phyloP scores from a whole-genome alignment of 2,888 invertebrate species.

The Morpho deidamia region DNA sequence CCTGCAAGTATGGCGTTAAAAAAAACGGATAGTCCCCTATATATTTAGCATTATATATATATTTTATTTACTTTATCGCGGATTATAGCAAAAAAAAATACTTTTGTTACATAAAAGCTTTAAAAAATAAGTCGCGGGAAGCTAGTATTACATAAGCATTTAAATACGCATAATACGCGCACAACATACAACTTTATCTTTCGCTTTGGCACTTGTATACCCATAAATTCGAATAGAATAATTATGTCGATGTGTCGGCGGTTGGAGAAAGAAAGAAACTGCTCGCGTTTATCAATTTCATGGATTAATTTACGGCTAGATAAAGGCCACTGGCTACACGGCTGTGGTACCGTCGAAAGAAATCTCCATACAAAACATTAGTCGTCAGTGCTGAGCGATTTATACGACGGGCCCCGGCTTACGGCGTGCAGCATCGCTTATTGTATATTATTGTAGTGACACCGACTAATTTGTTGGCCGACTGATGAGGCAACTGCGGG shows the following conservation, averaged over 20 bases:
- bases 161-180: too few relatives aligned
- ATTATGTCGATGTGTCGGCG: conserved; percentile 30
- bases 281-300: conserved; percentile 59
- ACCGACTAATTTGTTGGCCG: conserved; percentile 75
- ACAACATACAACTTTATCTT: neutral
- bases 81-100: too few relatives aligned
- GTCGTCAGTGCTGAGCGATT: conserved; percentile 70
- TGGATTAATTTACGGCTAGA: conserved; percentile 72
- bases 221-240: conserved; percentile 28
- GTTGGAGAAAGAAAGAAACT: conserved; percentile 29
- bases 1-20: too few relatives aligned
- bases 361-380: conserved; percentile 79
- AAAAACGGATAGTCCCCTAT: too few relatives aligned
- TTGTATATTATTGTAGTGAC: conserved; percentile 78
- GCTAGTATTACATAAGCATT: too few relatives aligned
- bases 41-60: too few relatives aligned
- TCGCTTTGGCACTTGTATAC: conserved; percentile 7
- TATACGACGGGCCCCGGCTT: conserved; percentile 64
- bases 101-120: too few relatives aligned
- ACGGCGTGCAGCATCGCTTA: conserved; percentile 58
- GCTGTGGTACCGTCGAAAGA: conserved; percentile 68
- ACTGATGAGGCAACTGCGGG: conserved; percentile 69
- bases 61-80: too few relatives aligned
- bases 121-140: too few relatives aligned
- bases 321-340: conserved; percentile 66